Evolutionary conservation across 2,113 vertebrate species (phyloP).

Genomic region (Zapus hudsonius): DNA sequence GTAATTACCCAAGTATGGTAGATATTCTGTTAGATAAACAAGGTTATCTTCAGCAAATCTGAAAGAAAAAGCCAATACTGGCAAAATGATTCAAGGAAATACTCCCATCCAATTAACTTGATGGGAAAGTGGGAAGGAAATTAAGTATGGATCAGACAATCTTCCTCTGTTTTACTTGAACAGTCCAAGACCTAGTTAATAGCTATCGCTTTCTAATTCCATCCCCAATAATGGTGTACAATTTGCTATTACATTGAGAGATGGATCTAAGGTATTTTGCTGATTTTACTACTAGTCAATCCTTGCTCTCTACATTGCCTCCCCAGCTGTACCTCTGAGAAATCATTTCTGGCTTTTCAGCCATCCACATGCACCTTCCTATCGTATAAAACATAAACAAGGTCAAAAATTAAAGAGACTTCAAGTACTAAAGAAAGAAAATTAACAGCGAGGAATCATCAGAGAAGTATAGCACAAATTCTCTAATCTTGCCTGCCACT

Average conservation of each 20-base stretch:
- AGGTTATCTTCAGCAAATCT: neutral
- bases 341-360: neutral
- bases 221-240: neutral
- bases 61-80: neutral
- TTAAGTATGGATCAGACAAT: slow-evolving; percentile 19
- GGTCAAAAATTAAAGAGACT: neutral
- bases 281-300: neutral
- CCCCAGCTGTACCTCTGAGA: neutral
- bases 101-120: slow-evolving; percentile 11
- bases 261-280: neutral
- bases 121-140: neutral
- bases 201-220: neutral
- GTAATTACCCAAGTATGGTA: neutral
- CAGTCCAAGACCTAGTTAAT: neutral
- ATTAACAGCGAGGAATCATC: neutral
- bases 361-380: neutral
- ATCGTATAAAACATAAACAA: neutral
- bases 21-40: neutral
- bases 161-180: slow-evolving; percentile 27
- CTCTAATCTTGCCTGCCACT: neutral
- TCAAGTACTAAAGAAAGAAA: neutral
- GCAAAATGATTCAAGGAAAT: slow-evolving; percentile 37
- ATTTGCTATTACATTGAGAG: slow-evolving; percentile 6
- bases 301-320: neutral
- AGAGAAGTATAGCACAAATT: neutral